Evolutionary conservation across 2,797 vertebrate species (phyloP), one percentile per base, ranked within the genome.

Genomic region (Oreonectes daqikongensis): DNA sequence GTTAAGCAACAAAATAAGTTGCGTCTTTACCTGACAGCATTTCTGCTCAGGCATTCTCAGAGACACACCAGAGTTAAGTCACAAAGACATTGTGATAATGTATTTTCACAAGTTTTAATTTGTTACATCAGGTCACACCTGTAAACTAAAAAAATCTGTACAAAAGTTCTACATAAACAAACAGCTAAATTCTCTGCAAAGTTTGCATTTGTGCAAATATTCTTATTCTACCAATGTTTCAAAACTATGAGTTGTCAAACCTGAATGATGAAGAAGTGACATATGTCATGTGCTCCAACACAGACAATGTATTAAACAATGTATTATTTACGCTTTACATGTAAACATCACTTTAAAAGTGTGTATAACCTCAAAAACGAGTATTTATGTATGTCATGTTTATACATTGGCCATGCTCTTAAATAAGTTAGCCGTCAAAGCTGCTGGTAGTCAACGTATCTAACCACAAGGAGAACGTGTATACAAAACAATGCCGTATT

Each of bases 181-280:
- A 24, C 22, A n/a, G n/a, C n/a, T n/a, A n/a, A n/a, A n/a, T n/a
- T n/a, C n/a, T n/a, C n/a, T n/a, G n/a, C n/a, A n/a, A n/a, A n/a
- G n/a, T n/a, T n/a, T n/a, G n/a, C n/a, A 55, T 53, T 53, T 55
- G 12, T 18, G 55, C 18, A 61, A 61, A 61, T 61, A 18, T n/a
- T n/a, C 1, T 38, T 38, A 1, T 18, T 35, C n/a, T n/a, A n/a
- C 59, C 59, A 61, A 5, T 20, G n/a, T n/a, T 61, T 11, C 4
- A 35, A 60, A 35, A 5, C 15, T 57, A 55, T 24, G 11, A 28
- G 14, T 17, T 60, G 18, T 61, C 30, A 8, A 35, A 61, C 59
- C 10, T 20, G 30, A 35, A 35, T 11, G 17, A 28, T 61, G 30
- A 38, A 20, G 10, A 35, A 20, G 59, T 61, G 30, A 15, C 59